Evolutionary conservation across 2,888 invertebrate genomes (phyloP).

Genomic region (Drosophila kokeensis): DNA sequence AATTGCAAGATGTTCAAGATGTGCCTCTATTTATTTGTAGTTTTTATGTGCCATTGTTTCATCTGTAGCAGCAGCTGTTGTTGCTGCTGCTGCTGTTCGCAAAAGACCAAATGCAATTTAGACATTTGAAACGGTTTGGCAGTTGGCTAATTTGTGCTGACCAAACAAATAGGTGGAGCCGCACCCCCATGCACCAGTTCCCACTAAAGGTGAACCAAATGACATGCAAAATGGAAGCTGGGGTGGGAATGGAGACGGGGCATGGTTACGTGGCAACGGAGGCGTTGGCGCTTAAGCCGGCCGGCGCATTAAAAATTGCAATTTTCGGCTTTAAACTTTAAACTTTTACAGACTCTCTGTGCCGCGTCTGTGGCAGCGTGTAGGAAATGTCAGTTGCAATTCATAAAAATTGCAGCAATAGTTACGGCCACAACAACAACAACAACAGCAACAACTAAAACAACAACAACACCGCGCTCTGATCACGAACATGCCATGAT

Average conservation of each 20-base stretch:
- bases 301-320: constrained; percentile 64
- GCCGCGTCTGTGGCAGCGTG: constrained; percentile 47
- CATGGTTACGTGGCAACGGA: neutral
- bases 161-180: constrained; percentile 35
- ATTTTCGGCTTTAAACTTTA: constrained; percentile 75
- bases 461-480: constrained; percentile 39
- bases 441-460: constrained; percentile 15
- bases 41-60: constrained; percentile 37
- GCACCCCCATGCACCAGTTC: constrained; percentile 63
- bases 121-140: constrained; percentile 50
- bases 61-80: constrained; percentile 16
- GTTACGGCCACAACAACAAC: constrained; percentile 44
- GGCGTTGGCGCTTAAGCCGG: constrained; percentile 52
- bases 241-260: neutral
- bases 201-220: constrained; percentile 64
- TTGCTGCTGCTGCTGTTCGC: constrained; percentile 38
- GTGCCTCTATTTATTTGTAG: constrained; percentile 28
- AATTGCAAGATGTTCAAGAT: constrained; percentile 27
- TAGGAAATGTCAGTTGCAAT: constrained; percentile 84
- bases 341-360: constrained; percentile 60
- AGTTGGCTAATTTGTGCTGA: constrained; percentile 50
- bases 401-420: constrained; percentile 82
- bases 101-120: constrained; percentile 41
- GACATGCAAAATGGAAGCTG: constrained; percentile 35
- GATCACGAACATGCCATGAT: constrained; percentile 76